These are phyloP conservation scores for Ariolimax columbianus DNA, from an alignment of 2,888 invertebrate species.

Conservation along the genomic window DNA sequence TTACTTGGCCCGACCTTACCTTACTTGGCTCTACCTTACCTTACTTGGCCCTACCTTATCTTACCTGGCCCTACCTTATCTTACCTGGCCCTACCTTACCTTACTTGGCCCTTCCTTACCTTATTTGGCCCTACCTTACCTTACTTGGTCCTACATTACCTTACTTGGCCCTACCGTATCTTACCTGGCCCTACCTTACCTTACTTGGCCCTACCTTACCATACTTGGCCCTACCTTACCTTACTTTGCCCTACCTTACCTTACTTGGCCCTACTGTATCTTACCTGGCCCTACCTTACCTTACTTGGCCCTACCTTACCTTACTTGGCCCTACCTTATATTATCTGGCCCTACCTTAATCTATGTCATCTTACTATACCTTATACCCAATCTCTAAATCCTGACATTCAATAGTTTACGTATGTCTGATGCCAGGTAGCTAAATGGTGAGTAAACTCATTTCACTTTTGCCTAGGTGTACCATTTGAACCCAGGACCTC, in stretches of 20 bases:
- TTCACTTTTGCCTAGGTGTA: too few relatives aligned
- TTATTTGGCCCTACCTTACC: background rate
- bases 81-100: too few relatives aligned
- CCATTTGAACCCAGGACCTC: too few relatives aligned
- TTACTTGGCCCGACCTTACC: too few relatives aligned
- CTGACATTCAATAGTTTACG: too few relatives aligned
- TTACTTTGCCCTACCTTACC: too few relatives aligned
- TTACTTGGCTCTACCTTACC: conserved; percentile 7
- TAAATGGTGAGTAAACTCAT: too few relatives aligned
- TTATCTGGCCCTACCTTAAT: background rate
- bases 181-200: background rate
- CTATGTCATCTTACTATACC: too few relatives aligned
- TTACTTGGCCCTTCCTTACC: too few relatives aligned
- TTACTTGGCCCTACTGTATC: background rate
- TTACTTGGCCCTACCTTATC: background rate
- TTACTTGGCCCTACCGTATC: background rate
- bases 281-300: conserved; percentile 6
- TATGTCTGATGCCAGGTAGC: too few relatives aligned
- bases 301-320: background rate
- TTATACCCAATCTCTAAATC: too few relatives aligned
- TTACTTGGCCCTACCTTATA: background rate
- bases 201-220: background rate
- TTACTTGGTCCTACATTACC: background rate
- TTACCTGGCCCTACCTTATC: background rate
- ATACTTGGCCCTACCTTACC: too few relatives aligned